Conservation (phyloP, 2,888 invertebrate species). For the Mycalesis mineus region DNA sequence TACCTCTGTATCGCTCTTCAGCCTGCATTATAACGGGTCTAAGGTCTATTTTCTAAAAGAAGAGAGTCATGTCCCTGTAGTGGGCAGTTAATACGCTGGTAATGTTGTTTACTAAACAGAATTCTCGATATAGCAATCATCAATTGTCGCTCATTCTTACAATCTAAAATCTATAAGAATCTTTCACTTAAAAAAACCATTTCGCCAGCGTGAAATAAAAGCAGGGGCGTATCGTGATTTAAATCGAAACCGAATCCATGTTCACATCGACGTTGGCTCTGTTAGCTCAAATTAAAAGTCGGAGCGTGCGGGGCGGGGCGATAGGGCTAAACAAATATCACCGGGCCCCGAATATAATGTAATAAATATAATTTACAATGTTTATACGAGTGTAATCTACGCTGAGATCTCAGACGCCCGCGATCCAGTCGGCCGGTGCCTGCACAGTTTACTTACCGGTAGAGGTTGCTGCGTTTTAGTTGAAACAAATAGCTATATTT, state of each 20-base stretch:
- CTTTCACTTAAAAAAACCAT: not conserved
- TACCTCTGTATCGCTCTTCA: no score
- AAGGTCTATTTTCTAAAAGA: no score
- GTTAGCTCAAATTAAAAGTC: conserved; percentile 24
- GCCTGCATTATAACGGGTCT: no score
- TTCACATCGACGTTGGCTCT: conserved; percentile 14
- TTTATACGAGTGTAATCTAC: conserved; percentile 65
- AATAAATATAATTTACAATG: conserved; percentile 77
- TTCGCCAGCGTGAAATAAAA: not conserved
- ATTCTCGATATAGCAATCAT: no score
- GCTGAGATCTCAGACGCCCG: conserved; percentile 65
- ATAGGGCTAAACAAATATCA: conserved; percentile 69
- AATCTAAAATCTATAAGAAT: no score
- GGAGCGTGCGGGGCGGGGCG: conserved; percentile 46
- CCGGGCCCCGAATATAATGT: conserved; percentile 62
- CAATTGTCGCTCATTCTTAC: no score
- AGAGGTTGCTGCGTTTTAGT: no score
- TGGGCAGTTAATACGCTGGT: no score
- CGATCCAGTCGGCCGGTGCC: conserved; percentile 35
- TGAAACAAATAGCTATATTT: no score
- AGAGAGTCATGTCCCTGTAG: no score
- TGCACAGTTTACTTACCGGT: conserved; percentile 38
- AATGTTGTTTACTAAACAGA: no score
- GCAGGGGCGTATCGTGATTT: not conserved
- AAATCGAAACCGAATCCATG: conserved; percentile 1